These are phyloP conservation scores for Erebia epiphron DNA, from an alignment of 2,888 invertebrate genomes.

Conservation along the genomic window DNA sequence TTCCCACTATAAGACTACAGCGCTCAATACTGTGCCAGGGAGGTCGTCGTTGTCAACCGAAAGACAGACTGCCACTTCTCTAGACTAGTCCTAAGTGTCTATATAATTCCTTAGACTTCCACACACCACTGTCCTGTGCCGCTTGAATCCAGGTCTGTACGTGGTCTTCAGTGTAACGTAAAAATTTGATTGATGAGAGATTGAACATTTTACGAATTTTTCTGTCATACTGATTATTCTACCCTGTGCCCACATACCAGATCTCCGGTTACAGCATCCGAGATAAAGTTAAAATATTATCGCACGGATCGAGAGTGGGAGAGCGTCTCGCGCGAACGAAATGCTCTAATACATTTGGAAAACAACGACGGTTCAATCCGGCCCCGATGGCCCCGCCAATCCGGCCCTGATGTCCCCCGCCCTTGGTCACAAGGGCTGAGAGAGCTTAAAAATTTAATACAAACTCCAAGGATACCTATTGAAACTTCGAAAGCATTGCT, in stretches of 20 bases:
- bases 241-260: conserved; percentile 44
- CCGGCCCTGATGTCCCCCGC: conserved; percentile 49
- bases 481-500: conserved; percentile 22
- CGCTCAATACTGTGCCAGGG: too few species aligned
- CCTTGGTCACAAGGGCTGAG: conserved; percentile 24
- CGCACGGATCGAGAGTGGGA: conserved; percentile 68
- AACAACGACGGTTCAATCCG: conserved; percentile 77
- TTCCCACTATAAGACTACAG: too few species aligned
- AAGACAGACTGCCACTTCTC: too few species aligned
- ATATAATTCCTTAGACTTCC: too few species aligned
- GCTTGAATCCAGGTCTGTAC: too few species aligned
- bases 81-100: too few species aligned
- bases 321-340: conserved; percentile 66
- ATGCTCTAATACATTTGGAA: conserved; percentile 75
- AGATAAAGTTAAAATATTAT: conserved; percentile 81
- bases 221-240: conserved; percentile 29
- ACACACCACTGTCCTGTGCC: too few species aligned
- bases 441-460: conserved; percentile 32
- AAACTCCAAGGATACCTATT: conserved; percentile 27
- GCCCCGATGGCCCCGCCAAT: conserved; percentile 55
- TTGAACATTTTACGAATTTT: background rate
- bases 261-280: conserved; percentile 69
- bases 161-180: too few species aligned
- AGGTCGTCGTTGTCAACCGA: too few species aligned
- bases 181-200: too few species aligned